Evolutionary conservation across 2,113 vertebrate genomes (phyloP).

Genomic region (Crotalus horridus): DNA sequence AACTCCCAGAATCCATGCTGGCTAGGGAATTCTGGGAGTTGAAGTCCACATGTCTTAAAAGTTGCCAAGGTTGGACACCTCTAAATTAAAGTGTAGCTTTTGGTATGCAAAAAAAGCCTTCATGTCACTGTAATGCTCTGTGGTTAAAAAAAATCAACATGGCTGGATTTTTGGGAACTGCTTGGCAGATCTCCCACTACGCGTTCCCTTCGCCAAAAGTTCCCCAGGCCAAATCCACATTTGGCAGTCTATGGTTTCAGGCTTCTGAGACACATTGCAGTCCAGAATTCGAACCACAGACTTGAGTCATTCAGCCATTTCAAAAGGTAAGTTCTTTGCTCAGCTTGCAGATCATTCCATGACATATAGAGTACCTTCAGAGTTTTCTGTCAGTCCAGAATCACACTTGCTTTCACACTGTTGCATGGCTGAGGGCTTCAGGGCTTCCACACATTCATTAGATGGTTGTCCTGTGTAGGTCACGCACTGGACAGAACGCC

Average conservation of each 20-base stretch:
- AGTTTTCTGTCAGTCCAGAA: slow-evolving; percentile 80
- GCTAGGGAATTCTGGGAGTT: neutral
- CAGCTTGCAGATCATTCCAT: neutral
- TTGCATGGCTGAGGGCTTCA: slow-evolving; percentile 80
- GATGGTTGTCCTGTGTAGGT: slow-evolving; percentile 83
- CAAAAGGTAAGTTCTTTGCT: neutral
- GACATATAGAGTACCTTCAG: slow-evolving; percentile 78
- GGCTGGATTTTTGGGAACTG: neutral
- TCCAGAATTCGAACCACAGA: neutral
- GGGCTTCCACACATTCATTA: slow-evolving; percentile 80
- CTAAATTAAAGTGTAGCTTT: neutral
- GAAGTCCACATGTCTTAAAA: neutral
- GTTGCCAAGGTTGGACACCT: neutral
- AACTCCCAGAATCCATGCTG: neutral
- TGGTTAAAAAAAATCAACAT: neutral
- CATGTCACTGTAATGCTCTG: neutral
- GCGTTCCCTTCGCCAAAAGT: neutral
- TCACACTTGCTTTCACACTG: slow-evolving; percentile 94
- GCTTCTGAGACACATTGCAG: neutral
- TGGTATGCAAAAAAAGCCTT: neutral
- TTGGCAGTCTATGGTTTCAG: neutral
- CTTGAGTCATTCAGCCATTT: neutral
- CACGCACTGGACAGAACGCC: slow-evolving; percentile 87
- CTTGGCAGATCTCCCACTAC: neutral
- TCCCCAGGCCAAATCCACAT: neutral